These are phyloP conservation scores for Vombatus ursinus DNA, from an alignment of 2,113 vertebrate species.

Conservation along the genomic window DNA sequence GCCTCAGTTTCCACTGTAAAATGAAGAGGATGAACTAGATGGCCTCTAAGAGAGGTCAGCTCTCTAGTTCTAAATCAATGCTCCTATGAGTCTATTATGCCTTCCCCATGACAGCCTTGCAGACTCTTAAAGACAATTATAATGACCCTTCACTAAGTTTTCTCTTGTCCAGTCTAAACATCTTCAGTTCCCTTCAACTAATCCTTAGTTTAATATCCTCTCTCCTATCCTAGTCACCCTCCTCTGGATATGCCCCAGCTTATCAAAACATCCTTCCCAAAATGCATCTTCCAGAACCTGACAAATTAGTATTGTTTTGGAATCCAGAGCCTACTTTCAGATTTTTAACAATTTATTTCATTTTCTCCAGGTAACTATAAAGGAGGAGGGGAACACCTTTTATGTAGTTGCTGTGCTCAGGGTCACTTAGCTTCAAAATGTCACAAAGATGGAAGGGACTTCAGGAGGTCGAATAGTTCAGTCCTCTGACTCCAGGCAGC, in stretches of 20 bases:
- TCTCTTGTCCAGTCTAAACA: not conserved
- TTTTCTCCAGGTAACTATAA: conserved; percentile 24
- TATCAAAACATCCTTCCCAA: not conserved
- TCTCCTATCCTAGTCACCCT: not conserved
- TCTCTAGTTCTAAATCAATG: not conserved
- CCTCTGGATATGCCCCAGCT: not conserved
- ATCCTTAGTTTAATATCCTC: not conserved
- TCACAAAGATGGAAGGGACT: conserved; percentile 1
- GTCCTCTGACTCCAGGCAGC: conserved; percentile 2
- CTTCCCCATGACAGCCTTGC: not conserved
- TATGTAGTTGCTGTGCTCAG: not conserved
- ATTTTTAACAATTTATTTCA: not conserved
- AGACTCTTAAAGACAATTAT: not conserved
- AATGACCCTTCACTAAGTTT: not conserved
- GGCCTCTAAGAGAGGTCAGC: not conserved
- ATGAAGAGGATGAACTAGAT: not conserved
- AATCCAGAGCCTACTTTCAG: not conserved
- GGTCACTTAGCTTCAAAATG: not conserved
- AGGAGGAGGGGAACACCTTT: not conserved
- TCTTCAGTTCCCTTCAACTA: not conserved
- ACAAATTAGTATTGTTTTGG: not conserved
- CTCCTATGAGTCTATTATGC: not conserved
- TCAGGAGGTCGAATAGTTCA: not conserved
- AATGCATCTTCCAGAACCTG: not conserved
- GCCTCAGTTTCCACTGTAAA: not conserved